phyloP scores from a whole-genome alignment of 2,888 invertebrate species.

The Plemyria rubiginata region DNA sequence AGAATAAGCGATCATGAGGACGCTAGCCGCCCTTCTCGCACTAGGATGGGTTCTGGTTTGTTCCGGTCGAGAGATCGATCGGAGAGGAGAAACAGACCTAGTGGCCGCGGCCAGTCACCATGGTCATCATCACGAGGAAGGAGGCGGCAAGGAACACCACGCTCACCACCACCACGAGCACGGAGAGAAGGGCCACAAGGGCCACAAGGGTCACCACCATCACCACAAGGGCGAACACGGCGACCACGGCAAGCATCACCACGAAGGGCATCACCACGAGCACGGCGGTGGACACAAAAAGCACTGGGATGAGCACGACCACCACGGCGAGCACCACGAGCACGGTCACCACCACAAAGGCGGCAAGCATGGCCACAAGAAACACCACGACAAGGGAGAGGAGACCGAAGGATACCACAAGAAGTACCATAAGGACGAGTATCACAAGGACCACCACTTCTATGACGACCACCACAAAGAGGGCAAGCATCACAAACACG shows the following conservation, averaged over 20 bases:
- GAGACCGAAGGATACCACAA: constrained; percentile 93
- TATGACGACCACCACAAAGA: constrained; percentile 94
- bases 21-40: constrained; percentile 73
- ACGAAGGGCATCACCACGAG: constrained; percentile 90
- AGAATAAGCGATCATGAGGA: constrained; percentile 66
- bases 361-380: constrained; percentile 91
- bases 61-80: constrained; percentile 69
- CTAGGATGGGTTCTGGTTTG: constrained; percentile 69
- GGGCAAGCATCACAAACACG: constrained; percentile 93
- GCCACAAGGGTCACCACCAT: constrained; percentile 90
- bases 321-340: constrained; percentile 91
- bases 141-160: constrained; percentile 88
- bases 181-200: constrained; percentile 91
- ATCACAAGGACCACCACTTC: constrained; percentile 94
- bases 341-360: constrained; percentile 91
- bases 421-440: constrained; percentile 94
- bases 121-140: constrained; percentile 86
- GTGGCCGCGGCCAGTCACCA: constrained; percentile 80
- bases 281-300: constrained; percentile 92
- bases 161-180: constrained; percentile 88
- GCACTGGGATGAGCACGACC: constrained; percentile 90
- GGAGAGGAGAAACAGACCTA: constrained; percentile 66
- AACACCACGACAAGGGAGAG: constrained; percentile 93
- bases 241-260: constrained; percentile 90
- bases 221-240: constrained; percentile 92